Conservation (phyloP, 2,113 vertebrate genomes). For the Nycticryphes semicollaris region DNA sequence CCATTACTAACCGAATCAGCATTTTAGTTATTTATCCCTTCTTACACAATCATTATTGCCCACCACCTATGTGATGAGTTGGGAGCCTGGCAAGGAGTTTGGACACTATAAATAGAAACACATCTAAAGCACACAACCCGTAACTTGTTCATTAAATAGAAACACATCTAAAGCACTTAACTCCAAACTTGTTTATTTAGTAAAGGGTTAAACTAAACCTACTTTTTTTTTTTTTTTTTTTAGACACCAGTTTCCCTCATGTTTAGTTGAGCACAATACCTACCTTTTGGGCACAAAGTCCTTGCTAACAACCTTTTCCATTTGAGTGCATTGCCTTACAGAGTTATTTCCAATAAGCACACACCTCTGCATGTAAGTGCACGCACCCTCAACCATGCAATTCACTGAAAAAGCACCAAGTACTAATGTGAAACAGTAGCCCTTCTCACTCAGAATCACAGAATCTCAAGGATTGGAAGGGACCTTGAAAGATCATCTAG, state of each 20-base stretch:
- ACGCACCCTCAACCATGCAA: neutral
- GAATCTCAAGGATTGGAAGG: too few species aligned
- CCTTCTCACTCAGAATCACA: neutral
- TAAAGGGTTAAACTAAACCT: neutral
- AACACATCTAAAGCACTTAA: neutral
- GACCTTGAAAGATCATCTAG: too few species aligned
- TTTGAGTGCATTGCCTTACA: neutral
- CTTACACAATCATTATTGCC: neutral
- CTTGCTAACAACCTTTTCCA: constrained; percentile 27
- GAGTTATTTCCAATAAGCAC: neutral
- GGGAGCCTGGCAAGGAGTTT: neutral
- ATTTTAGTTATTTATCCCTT: neutral
- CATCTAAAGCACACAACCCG: neutral
- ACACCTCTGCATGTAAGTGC: neutral
- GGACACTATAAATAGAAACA: neutral
- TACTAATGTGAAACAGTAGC: neutral
- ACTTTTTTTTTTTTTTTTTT: neutral
- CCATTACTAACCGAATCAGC: neutral
- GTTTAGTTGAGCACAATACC: neutral
- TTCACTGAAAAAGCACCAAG: neutral
- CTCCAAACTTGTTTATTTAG: neutral
- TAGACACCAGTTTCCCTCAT: neutral
- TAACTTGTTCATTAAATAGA: neutral
- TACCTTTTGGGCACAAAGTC: neutral
- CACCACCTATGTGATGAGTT: neutral